These are phyloP conservation scores for Tragulus kanchil DNA, from an alignment of 2,113 vertebrate genomes.

Conservation along the genomic window DNA sequence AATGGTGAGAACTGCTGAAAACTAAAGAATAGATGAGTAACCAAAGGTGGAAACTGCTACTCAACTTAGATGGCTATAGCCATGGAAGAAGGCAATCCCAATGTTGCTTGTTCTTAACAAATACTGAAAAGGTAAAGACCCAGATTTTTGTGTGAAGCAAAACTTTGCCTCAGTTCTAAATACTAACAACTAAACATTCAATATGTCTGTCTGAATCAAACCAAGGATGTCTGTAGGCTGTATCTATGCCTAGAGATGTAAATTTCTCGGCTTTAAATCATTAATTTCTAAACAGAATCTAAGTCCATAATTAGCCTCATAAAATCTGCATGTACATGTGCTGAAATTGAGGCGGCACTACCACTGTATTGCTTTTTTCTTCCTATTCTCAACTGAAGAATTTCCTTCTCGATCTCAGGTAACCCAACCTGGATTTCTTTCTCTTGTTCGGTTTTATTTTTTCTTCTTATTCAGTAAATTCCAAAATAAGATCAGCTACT, in stretches of 20 bases:
- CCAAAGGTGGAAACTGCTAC: not conserved
- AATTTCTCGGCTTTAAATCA: not conserved
- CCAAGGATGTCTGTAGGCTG: not conserved
- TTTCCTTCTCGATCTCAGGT: not conserved
- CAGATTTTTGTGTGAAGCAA: not conserved
- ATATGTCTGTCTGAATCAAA: not conserved
- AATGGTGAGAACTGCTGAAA: not conserved
- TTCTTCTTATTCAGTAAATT: not conserved
- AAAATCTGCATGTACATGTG: not conserved
- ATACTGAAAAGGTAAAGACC: not conserved
- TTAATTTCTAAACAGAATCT: conserved; percentile 21
- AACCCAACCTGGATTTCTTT: not conserved
- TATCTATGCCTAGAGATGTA: not conserved
- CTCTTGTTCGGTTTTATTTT: not conserved
- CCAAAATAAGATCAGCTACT: conserved; percentile 2
- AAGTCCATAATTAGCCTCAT: not conserved
- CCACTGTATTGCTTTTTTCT: not conserved
- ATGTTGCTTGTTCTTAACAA: not conserved
- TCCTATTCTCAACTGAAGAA: not conserved
- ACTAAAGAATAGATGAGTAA: not conserved
- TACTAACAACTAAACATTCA: not conserved
- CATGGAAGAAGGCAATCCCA: not conserved
- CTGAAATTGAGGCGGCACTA: not conserved
- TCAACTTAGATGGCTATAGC: not conserved
- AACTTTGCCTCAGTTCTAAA: not conserved